A percentile compares a stretch with the other conserved stretches of the same genome.
These are phyloP conservation scores for Alcis repandata DNA, from an alignment of 2,888 invertebrate genomes.

Conservation along the genomic window DNA sequence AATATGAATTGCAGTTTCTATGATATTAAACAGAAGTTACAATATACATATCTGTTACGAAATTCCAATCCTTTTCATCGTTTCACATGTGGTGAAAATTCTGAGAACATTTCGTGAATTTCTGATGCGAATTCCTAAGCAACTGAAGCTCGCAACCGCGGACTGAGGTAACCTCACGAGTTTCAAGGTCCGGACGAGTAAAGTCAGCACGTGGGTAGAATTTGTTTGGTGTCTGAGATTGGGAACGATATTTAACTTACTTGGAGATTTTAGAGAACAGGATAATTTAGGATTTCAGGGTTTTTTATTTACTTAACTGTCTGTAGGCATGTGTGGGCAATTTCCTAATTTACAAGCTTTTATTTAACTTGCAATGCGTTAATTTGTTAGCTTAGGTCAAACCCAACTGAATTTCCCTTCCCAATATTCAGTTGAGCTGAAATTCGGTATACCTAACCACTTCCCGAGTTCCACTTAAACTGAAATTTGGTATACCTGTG, in stretches of 20 bases:
- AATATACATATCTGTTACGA: background rate
- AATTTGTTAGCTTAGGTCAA: too few species aligned
- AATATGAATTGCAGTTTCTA: constrained; percentile 6
- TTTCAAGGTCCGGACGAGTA: constrained; percentile 32
- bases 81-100: constrained; percentile 1
- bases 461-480: too few species aligned
- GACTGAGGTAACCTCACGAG: constrained; percentile 19
- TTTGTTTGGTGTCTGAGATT: constrained; percentile 21
- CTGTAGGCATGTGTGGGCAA: too few species aligned
- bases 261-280: too few species aligned
- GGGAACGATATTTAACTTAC: background rate
- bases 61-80: constrained; percentile 12
- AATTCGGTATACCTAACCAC: too few species aligned
- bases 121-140: constrained; percentile 11
- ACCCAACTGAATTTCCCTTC: background rate
- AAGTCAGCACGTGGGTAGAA: constrained; percentile 36
- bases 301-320: too few species aligned
- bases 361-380: too few species aligned
- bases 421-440: too few species aligned
- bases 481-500: too few species aligned
- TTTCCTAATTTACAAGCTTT: too few species aligned
- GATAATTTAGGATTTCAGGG: too few species aligned
- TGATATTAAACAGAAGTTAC: background rate
- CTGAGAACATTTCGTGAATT: constrained; percentile 5
- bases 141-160: background rate